Evolutionary conservation across 2,888 invertebrate species (phyloP), one percentile per base, ranked within the genome.

Genomic region (Pyrrhosoma nymphula): DNA sequence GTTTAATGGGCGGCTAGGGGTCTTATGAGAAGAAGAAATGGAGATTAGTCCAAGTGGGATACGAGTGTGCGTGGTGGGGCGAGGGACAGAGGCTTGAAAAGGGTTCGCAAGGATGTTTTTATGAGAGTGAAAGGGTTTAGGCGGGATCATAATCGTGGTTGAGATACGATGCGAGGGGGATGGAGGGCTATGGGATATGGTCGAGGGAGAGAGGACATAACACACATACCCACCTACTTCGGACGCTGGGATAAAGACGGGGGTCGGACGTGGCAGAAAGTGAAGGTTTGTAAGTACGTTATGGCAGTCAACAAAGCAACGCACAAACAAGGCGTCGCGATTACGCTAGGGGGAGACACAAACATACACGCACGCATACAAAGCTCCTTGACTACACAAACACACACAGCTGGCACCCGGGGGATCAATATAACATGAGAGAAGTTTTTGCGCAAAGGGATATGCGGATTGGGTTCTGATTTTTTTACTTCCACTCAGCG

Each of bases 261-360:
- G 8, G 60, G 30, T 23, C 12, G 35, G 35, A 56, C 18, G 30
- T 10, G 30, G 56, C n/a, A 30, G 60, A 39, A 39, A 39, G 35
- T 63, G 91, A 91, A 47, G 88, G 88, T 88, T 47, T 88, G 47
- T 88, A 88, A 20, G 39, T 91, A 47, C 47, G 47, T 8, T 47
- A 39, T n/a, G 63, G 91, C 23, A 63, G 91, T 91, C 91, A 91
- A 10, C n/a, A 56, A 56, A 60, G 91, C 23, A 91, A 91, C 60
- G 90, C 56, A n/a, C 47, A 47, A 47, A 47, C 47, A 47, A 47
- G 35, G 60, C 6, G 23, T 60, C 90, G 23, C 91, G 39, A 60
- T 56, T 30, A 90, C 90, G 60, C 63, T 91, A 60, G 8, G 69
- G 69, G 47, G 47, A 4, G 4, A n/a, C 69, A 69, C 26, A 69